These are phyloP conservation scores for Gallinago solitaria DNA, from an alignment of 2,797 vertebrate genomes.

Conservation along the genomic window DNA sequence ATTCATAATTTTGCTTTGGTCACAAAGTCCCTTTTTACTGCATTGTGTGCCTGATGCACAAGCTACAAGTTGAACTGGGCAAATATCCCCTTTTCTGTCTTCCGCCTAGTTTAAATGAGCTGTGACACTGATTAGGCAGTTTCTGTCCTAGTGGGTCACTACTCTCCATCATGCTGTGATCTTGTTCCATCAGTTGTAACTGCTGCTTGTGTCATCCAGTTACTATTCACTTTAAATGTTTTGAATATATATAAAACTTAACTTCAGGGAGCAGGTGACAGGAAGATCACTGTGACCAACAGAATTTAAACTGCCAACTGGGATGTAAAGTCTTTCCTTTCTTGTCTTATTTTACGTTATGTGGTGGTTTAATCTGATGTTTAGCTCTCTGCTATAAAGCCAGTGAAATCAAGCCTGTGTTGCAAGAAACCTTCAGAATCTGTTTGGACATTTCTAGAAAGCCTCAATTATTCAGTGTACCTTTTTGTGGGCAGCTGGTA, in stretches of 20 bases:
- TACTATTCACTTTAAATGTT: background rate
- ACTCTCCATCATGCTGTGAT: background rate
- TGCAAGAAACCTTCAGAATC: background rate
- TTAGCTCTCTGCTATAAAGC: background rate
- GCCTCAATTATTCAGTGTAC: background rate
- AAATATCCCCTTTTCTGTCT: background rate
- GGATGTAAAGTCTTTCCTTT: background rate
- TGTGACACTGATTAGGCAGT: background rate
- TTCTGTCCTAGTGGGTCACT: background rate
- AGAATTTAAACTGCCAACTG: background rate
- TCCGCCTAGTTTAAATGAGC: background rate
- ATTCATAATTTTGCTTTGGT: background rate
- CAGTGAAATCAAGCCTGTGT: background rate
- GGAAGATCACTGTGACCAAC: background rate
- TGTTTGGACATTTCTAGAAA: background rate
- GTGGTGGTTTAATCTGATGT: background rate
- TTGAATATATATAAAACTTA: background rate
- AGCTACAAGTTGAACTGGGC: background rate
- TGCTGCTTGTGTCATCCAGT: background rate
- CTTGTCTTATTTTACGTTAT: background rate
- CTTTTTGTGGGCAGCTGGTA: background rate
- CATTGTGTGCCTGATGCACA: rapidly evolving
- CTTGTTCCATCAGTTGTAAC: background rate
- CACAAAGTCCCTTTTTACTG: background rate
- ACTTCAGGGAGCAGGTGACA: background rate